These are phyloP conservation scores for Hyperoplus lanceolatus DNA, from an alignment of 2,797 vertebrate species.

Conservation along the genomic window DNA sequence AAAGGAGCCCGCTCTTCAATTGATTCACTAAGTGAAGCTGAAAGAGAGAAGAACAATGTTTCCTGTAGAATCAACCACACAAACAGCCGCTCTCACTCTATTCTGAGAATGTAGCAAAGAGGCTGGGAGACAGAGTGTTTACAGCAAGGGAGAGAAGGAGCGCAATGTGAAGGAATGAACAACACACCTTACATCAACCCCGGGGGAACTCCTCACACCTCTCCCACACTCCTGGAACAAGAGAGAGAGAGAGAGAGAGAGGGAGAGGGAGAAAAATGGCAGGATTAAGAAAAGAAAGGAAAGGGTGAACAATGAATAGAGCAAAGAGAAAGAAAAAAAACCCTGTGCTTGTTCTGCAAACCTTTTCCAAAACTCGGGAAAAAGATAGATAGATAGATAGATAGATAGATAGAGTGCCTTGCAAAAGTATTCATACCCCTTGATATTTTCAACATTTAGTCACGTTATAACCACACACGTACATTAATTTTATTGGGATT, in stretches of 20 bases:
- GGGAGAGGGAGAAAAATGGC: not conserved
- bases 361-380: too few species aligned
- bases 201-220: constrained; percentile 55
- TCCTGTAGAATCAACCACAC: constrained; percentile 71
- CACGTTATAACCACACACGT: too few species aligned
- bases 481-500: too few species aligned
- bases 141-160: constrained; percentile 50
- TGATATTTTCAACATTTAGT: too few species aligned
- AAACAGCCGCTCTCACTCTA: constrained; percentile 52
- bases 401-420: too few species aligned
- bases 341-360: constrained; percentile 11
- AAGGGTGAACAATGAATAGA: constrained; percentile 34
- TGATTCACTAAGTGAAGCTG: constrained; percentile 48
- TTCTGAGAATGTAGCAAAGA: constrained; percentile 27
- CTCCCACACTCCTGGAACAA: constrained; percentile 16
- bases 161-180: constrained; percentile 62
- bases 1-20: constrained; percentile 36
- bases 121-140: constrained; percentile 35
- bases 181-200: constrained; percentile 60
- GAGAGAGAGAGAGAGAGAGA: not conserved
- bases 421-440: too few species aligned
- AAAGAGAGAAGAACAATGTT: constrained; percentile 53
- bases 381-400: too few species aligned
- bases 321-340: constrained; percentile 22
- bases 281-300: constrained; percentile 27